Conservation (phyloP, 1,140 invertebrate species). For the Drosophila punjabiensis region DNA sequence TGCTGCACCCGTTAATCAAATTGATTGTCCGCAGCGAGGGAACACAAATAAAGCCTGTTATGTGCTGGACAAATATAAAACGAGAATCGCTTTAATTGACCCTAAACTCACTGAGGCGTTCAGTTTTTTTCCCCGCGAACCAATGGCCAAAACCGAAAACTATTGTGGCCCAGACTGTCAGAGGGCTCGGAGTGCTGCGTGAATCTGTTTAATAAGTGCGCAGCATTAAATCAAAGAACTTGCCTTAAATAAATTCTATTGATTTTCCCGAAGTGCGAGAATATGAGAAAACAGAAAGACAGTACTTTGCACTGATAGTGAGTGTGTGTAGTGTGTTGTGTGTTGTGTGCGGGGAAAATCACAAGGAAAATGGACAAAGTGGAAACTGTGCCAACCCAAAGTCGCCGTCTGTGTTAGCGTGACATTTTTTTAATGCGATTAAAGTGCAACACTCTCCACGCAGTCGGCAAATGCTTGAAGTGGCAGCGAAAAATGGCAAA, state of each 20-base stretch:
- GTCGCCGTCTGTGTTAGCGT: constrained; percentile 60
- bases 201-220: constrained; percentile 17
- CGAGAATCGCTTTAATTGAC: constrained; percentile 74
- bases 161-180: constrained; percentile 28
- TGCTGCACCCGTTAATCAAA: constrained; percentile 71
- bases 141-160: constrained; percentile 16
- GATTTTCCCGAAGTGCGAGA: constrained; percentile 60
- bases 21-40: constrained; percentile 50
- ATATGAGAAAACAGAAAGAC: constrained; percentile 70
- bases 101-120: constrained; percentile 72
- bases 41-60: constrained; percentile 23
- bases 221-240: constrained; percentile 37
- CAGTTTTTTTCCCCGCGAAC: constrained; percentile 13
- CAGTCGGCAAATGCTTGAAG: constrained; percentile 31
- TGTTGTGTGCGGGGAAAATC: constrained; percentile 23
- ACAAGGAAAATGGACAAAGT: constrained; percentile 31
- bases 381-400: constrained; percentile 60
- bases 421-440: constrained; percentile 81
- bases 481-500: constrained; percentile 28
- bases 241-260: constrained; percentile 51
- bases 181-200: constrained; percentile 12
- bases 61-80: constrained; percentile 66
- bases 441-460: constrained; percentile 76
- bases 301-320: constrained; percentile 60
- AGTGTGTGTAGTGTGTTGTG: constrained; percentile 10